These are phyloP conservation scores for Galendromus occidentalis DNA, from an alignment of 1,140 invertebrate genomes.

Conservation along the genomic window DNA sequence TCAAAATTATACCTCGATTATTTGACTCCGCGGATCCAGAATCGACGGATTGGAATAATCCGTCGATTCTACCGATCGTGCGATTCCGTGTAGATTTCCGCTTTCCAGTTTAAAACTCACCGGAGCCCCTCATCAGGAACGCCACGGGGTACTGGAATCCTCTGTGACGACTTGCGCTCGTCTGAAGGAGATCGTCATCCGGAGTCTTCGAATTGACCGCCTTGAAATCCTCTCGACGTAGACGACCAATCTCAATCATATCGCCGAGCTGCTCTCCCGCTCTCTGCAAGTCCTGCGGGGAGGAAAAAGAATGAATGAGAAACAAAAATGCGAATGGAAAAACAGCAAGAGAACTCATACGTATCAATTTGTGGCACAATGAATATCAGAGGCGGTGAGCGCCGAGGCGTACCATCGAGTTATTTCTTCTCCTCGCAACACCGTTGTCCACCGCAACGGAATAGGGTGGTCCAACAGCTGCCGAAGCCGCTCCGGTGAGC, in stretches of 20 bases:
- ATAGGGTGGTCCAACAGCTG: neutral
- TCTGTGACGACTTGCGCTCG: neutral
- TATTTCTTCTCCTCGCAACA: neutral
- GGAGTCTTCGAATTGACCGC: neutral
- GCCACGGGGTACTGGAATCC: neutral
- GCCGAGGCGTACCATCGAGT: neutral
- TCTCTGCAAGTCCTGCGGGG: neutral
- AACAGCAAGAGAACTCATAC: neutral
- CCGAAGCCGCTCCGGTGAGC: neutral
- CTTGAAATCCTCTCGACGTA: neutral
- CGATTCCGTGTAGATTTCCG: neutral
- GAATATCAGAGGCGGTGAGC: too few relatives aligned
- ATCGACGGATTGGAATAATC: neutral
- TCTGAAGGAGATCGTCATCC: neutral
- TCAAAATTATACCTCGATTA: neutral
- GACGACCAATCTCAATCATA: neutral
- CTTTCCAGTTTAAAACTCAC: neutral
- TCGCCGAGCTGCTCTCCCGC: neutral
- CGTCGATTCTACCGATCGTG: neutral
- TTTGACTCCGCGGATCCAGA: neutral
- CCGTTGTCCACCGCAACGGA: neutral
- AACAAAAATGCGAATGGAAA: neutral
- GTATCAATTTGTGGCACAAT: neutral
- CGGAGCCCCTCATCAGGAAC: neutral
- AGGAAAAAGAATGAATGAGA: neutral